phyloP scores from a whole-genome alignment of 2,797 vertebrate species.

The Epinephelus awoara region DNA sequence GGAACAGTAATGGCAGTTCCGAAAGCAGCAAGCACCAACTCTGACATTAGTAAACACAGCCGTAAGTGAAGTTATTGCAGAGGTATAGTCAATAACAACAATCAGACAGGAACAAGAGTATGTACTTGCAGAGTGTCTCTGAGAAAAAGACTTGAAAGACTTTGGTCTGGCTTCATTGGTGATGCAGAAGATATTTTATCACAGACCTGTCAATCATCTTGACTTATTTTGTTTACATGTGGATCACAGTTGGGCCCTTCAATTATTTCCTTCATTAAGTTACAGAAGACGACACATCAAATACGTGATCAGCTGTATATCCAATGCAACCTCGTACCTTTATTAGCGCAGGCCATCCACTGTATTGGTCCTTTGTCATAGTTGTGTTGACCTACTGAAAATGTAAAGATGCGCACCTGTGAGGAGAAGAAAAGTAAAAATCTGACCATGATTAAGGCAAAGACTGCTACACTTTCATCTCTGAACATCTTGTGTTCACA shows the following conservation, averaged over 20 bases:
- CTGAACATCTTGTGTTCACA: neutral
- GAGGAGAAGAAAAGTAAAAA: neutral
- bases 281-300: neutral
- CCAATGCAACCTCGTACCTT: slow-evolving; percentile 83
- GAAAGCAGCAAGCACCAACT: too few species aligned
- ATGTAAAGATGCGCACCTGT: slow-evolving; percentile 97
- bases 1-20: too few species aligned
- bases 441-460: neutral
- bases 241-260: neutral
- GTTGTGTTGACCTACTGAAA: slow-evolving; percentile 98
- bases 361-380: slow-evolving; percentile 98
- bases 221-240: neutral
- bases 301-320: neutral
- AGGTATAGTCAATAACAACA: too few species aligned
- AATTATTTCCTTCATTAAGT: neutral
- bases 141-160: too few species aligned
- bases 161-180: too few species aligned
- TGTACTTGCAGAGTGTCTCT: too few species aligned
- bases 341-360: slow-evolving; percentile 98
- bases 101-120: too few species aligned
- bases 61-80: too few species aligned
- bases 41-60: too few species aligned
- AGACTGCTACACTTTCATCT: neutral
- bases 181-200: too few species aligned
- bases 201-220: too few species aligned